Base-by-base conservation (phyloP, 2,797 vertebrate species). In the Ptychobarbus kaznakovi region DNA sequence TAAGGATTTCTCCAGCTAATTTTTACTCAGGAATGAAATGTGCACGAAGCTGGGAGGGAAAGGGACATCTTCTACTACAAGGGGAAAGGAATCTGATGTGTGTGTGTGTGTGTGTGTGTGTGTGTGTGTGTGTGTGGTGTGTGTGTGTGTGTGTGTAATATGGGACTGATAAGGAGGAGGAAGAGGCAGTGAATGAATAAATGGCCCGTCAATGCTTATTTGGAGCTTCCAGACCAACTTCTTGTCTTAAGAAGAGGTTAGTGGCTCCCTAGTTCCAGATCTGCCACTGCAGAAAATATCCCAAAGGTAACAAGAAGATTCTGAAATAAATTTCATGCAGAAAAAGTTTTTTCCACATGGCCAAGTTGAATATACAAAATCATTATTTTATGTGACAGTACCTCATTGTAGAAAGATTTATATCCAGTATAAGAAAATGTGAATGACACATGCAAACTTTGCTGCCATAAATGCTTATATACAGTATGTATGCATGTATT, bases 11-110 rank as follows among this genome's bases (percentile, higher is more conserved):
- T 58, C 42, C 2, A 15, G 68, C 9, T 84, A 28, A 81, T 87
- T 86, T 83, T 70, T 87, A 10, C 82, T 73, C 32, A 4, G 38
- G 89, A 94, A 93, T 90, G 88, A 88, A 92, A 85, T 90, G 86
- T 90, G 92, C 78, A 83, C 56, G 53, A 66, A 86, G 90, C 91
- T 91, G 88, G 89, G 87, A 53, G 46, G 63, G 46, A 56, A 84
- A 79, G 81, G 46, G 12, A 42, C 68, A 72, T 72, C 15, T 28
- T 82, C n/a, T 15, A 40, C 35, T 44, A 44, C 13, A 72, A 35
- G n/a, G 58, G 58, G 69, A 83, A 46, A 22, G 3, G 3, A 66
- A 49, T 35, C 16, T 35, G 1, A 32, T 35, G 61, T 46, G 42
- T 66, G 22, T 18, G 42, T 28, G 53, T 84, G 44, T 79, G 78